Evolutionary conservation across 35 echinoderm and acorn worm genomes (phyloP).

Genomic region (Strongylocentrotus purpuratus): DNA sequence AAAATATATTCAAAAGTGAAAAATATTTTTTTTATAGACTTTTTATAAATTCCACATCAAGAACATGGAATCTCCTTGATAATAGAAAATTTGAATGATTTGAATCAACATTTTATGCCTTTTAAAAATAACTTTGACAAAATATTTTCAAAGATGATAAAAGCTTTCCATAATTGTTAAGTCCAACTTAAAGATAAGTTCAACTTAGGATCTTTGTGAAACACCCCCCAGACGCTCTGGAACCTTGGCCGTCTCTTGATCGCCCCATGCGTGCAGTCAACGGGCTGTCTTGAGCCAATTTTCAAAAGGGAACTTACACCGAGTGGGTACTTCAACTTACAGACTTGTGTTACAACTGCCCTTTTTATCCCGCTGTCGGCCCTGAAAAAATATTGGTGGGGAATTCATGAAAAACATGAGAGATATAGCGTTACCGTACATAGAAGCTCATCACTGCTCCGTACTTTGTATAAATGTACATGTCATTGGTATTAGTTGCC

Average conservation of each 20-base stretch:
- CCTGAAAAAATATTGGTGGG: not conserved
- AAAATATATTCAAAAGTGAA: no score
- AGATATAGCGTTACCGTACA: not conserved
- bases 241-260: not conserved
- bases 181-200: no score
- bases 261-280: not conserved
- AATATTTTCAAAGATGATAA: no score
- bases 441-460: not conserved
- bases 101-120: no score
- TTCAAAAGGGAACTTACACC: not conserved
- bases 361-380: not conserved
- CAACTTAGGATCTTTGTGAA: no score
- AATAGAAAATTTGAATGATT: no score
- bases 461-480: constrained; percentile 5
- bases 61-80: no score
- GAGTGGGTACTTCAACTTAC: not conserved
- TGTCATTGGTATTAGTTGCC: not conserved
- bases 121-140: no score
- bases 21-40: no score
- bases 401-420: constrained; percentile 11
- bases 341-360: not conserved
- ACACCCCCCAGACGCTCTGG: not conserved
- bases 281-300: not conserved
- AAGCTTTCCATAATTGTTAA: no score
- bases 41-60: no score